Evolutionary conservation across 2,113 vertebrate genomes (phyloP).

Genomic region (Anhinga anhinga): DNA sequence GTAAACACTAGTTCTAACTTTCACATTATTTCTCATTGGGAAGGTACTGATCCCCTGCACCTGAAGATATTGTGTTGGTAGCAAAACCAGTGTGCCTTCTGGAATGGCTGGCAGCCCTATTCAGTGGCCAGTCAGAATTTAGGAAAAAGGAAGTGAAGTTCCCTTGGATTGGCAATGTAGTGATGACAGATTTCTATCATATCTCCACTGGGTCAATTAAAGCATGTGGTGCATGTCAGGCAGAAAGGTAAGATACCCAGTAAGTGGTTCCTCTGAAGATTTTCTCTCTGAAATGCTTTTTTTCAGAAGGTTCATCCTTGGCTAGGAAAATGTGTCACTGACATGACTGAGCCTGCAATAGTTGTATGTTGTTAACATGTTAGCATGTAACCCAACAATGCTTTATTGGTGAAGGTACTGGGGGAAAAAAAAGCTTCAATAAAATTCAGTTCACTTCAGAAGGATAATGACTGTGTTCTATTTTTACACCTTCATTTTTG

Average conservation of each 20-base stretch:
- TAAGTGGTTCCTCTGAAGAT: background rate
- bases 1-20: background rate
- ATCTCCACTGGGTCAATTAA: background rate
- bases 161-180: background rate
- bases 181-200: background rate
- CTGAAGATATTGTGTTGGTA: background rate
- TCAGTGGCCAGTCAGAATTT: background rate
- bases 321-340: background rate
- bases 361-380: background rate
- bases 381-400: background rate
- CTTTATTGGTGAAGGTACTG: background rate
- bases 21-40: background rate
- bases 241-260: background rate
- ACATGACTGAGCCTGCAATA: background rate
- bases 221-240: rapidly evolving
- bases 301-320: background rate
- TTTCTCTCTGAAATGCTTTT: background rate
- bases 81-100: background rate
- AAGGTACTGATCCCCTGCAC: background rate
- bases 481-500: background rate
- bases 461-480: background rate
- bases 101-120: background rate
- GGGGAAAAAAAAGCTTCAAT: rapidly evolving
- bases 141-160: background rate
- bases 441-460: background rate